A percentile compares a stretch with the other conserved stretches of the same genome.
Conservation (phyloP, 2,888 invertebrate genomes). For the Lepidonotus clava region DNA sequence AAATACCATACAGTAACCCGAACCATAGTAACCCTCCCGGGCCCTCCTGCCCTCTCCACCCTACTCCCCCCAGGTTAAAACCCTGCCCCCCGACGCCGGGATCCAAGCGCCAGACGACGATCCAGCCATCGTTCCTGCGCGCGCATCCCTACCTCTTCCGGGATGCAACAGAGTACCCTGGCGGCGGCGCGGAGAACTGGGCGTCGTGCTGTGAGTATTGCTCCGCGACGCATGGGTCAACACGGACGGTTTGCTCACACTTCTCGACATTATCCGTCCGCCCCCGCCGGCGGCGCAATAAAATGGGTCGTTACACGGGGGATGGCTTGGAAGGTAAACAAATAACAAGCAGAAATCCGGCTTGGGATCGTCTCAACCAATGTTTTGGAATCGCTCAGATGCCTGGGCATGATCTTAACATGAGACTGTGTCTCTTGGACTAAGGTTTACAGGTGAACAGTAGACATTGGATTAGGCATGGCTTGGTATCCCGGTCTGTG, state of each 20-base stretch:
- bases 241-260: neutral
- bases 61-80: neutral
- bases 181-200: neutral
- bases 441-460: too few species aligned
- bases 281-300: neutral
- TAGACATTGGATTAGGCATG: too few species aligned
- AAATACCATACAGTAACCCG: neutral
- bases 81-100: neutral
- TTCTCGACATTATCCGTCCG: neutral
- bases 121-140: neutral
- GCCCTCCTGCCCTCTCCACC: neutral
- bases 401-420: neutral
- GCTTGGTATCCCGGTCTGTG: too few species aligned
- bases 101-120: too few species aligned
- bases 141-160: neutral
- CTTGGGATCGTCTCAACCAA: neutral
- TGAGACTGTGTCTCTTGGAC: neutral
- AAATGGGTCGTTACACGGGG: neutral
- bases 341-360: neutral
- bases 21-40: neutral
- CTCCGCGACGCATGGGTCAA: neutral
- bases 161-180: neutral
- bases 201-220: slow-evolving; percentile 10
- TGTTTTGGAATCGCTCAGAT: neutral
- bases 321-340: neutral